Evolutionary conservation across 2,888 invertebrate species (phyloP).

Genomic region (Antitype chi): DNA sequence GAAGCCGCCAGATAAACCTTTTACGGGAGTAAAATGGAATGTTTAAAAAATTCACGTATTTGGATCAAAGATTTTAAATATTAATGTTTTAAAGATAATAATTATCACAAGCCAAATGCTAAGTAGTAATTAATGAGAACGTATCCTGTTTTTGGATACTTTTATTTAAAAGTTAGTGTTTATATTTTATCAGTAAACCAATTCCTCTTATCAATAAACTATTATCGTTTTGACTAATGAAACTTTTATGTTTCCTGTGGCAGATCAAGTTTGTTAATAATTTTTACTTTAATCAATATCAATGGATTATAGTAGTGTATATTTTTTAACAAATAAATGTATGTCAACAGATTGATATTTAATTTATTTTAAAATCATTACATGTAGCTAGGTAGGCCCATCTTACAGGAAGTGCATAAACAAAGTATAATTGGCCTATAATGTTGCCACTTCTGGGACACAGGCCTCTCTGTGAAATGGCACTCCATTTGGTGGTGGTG

Average conservation of each 20-base stretch:
- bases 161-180: conserved; percentile 12
- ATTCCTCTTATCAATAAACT: conserved; percentile 5
- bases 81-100: conserved; percentile 37
- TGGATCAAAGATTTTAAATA: conserved; percentile 13
- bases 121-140: conserved; percentile 29
- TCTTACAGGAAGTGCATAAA: not conserved
- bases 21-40: not conserved
- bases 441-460: no score
- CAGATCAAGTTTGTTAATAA: not conserved
- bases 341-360: no score
- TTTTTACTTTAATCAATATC: no score
- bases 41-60: conserved; percentile 1
- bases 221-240: not conserved
- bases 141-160: conserved; percentile 2
- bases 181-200: conserved; percentile 6
- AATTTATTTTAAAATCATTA: not conserved
- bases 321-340: no score
- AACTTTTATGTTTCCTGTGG: conserved; percentile 19
- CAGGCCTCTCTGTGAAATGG: no score
- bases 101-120: conserved; percentile 31
- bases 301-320: no score
- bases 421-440: no score
- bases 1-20: conserved; percentile 11
- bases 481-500: no score
- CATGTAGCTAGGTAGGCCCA: not conserved